Evolutionary conservation across 2,888 invertebrate genomes (phyloP), one percentile per base, ranked within the genome.

Genomic region (Clostera curtula): DNA sequence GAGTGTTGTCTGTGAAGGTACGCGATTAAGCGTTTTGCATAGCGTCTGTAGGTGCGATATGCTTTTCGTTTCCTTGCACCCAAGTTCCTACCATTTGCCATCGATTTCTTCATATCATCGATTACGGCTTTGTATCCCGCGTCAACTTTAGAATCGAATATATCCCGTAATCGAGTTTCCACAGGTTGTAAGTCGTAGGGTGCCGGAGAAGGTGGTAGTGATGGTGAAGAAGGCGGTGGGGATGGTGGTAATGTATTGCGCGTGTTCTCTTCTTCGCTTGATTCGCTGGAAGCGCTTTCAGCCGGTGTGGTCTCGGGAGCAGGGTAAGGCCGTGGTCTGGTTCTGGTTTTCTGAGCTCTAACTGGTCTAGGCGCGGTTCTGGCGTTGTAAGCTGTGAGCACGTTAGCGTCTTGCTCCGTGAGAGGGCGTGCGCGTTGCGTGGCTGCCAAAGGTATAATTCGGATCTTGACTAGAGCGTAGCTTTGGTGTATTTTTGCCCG

Each of bases 61-160:
- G 71, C 76, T 61, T 85, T 83, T 20, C 84, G 70, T 41, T 85
- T 85, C 23, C 76, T 63, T 0, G 83, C 52, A 3, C 84, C 77
- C 0, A 85, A 59, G 1, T 79, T 75, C 23, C 83, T 64, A 0
- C 84, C 85, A 76, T 82, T 77, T 0, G 75, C 76, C 85, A 85
- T 85, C 0, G 83, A 82, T 42, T 85, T 85, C 43, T 85, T 85
- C 85, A 85, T 85, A 12, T 84, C 84, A 40, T 85, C 85, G 8
- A 85, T 85, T 0, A 85, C 82, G 2, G 84, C 82, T 63, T 85
- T 85, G 44, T 84, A 85, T 17, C 85, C 85, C n/a, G 83, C 83
- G 31, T 85, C 85, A 13, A 80, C 68, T 67, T 85, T 85, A 0
- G 85, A 71, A 44, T 85, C 84, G 29, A 85, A 79, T 25, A 85